These are phyloP conservation scores for Bergia sp. DNA, from an alignment of 92 coral and sea anemone species.

Conservation along the genomic window DNA sequence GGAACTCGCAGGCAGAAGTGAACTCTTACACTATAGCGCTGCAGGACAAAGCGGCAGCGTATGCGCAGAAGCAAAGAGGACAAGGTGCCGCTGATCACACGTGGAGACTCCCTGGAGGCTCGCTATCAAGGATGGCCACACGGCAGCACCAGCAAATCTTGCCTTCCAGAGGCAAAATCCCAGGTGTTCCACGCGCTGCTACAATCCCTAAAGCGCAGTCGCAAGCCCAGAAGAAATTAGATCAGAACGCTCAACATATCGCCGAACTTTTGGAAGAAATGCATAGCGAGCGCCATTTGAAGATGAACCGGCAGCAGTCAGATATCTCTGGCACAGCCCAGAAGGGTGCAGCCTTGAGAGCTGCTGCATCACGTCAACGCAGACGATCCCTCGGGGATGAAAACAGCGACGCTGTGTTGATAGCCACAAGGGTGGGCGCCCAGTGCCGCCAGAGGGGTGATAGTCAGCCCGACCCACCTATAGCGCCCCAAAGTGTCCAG, in stretches of 20 bases:
- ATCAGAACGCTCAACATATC: conserved; percentile 94
- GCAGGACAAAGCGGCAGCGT: conserved; percentile 1
- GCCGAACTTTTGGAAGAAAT: conserved; percentile 92
- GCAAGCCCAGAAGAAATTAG: conserved; percentile 71
- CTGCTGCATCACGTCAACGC: conserved; percentile 82
- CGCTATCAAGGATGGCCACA: not conserved
- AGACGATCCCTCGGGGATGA: conserved; percentile 92
- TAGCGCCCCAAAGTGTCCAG: not conserved
- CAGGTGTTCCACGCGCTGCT: conserved; percentile 37
- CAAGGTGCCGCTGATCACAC: not conserved
- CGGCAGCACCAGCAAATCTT: conserved; percentile 28
- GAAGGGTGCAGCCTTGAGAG: conserved; percentile 88
- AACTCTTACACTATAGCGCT: not conserved
- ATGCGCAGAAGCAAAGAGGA: conserved; percentile 11
- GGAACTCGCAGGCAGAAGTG: conserved; percentile 37
- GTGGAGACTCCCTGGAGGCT: conserved; percentile 8
- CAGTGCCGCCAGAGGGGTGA: conserved; percentile 17
- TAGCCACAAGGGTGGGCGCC: conserved; percentile 28
- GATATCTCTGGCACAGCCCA: conserved; percentile 98
- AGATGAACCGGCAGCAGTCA: conserved; percentile 96
- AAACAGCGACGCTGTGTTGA: conserved; percentile 50
- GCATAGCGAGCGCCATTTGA: conserved; percentile 92
- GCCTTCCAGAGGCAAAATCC: conserved; percentile 36
- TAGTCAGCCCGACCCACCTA: not conserved
- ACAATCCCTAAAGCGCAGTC: conserved; percentile 50